phyloP scores from a whole-genome alignment of 2,888 invertebrate genomes.

The Resseliella maxima region DNA sequence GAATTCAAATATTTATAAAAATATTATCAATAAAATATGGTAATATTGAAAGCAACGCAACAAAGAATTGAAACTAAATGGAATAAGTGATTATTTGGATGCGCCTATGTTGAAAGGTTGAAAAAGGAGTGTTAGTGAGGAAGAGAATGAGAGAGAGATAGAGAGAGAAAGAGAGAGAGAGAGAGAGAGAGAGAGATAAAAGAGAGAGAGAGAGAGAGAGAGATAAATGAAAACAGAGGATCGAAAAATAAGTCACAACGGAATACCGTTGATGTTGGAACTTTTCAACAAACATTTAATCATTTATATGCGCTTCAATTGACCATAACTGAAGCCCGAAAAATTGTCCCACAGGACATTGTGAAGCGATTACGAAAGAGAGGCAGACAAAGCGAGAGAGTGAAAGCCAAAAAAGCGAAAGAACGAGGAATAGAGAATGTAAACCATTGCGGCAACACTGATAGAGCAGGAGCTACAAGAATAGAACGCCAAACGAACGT shows the following conservation, averaged over 20 bases:
- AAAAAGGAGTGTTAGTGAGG: no score
- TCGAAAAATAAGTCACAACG: not conserved
- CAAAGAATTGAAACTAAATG: no score
- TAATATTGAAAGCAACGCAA: no score
- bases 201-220: no score
- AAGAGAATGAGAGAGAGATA: no score
- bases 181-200: no score
- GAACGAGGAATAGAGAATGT: not conserved
- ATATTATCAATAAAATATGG: no score
- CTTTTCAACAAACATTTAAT: constrained; percentile 4
- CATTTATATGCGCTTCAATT: constrained; percentile 15
- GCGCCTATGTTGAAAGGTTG: not conserved
- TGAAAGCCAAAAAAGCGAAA: not conserved
- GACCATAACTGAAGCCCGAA: constrained; percentile 13
- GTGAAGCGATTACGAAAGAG: not conserved
- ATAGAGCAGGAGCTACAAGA: no score
- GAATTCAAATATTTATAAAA: not conserved
- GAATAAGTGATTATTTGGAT: not conserved
- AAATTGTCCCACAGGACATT: constrained; percentile 35
- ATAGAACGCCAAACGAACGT: not conserved
- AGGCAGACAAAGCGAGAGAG: not conserved
- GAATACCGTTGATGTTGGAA: not conserved
- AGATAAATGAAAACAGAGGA: not conserved
- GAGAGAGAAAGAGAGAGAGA: no score
- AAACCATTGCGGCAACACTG: no score